Percentiles rank a stretch among this genome's conserved stretches.
Conservation (phyloP, 30 jellyfish, hydroid and myxozoan genomes). For the Aurelia sp. region DNA sequence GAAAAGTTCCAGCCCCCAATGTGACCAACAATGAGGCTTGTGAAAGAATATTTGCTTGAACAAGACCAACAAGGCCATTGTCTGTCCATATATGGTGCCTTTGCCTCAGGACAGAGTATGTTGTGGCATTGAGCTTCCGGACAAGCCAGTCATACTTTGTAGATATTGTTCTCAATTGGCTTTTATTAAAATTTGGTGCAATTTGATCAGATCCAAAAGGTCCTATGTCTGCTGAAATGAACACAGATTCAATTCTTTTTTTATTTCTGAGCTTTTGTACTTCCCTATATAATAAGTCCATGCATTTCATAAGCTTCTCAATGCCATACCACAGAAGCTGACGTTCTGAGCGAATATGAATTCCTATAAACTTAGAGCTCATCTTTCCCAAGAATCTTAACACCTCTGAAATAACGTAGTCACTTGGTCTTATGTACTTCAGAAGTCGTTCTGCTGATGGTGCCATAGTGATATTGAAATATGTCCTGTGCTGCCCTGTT, state of each 20-base stretch:
- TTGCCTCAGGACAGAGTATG: conserved; percentile 59
- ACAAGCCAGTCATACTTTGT: conserved; percentile 40
- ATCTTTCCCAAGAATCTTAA: conserved; percentile 40
- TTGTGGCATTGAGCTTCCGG: conserved; percentile 49
- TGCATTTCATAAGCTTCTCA: conserved; percentile 68
- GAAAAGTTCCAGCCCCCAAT: conserved; percentile 97
- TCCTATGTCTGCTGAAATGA: conserved; percentile 83
- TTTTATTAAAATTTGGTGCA: conserved; percentile 36
- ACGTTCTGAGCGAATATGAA: conserved; percentile 95
- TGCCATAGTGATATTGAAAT: conserved; percentile 62
- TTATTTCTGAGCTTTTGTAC: conserved; percentile 19
- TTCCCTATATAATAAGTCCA: conserved; percentile 61
- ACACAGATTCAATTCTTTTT: conserved; percentile 45
- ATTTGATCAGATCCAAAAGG: conserved; percentile 92
- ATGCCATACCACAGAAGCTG: conserved; percentile 85
- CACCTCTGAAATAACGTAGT: conserved; percentile 70
- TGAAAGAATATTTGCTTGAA: conserved; percentile 78
- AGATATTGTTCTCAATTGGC: conserved; percentile 16
- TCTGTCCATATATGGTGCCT: conserved; percentile 88
- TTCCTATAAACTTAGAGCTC: conserved; percentile 67
- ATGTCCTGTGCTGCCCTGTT: conserved; percentile 88
- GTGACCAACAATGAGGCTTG: conserved; percentile 82
- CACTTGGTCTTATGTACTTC: conserved; percentile 62
- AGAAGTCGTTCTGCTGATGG: conserved; percentile 59
- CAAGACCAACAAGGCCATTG: conserved; percentile 94